Base-by-base conservation (phyloP, 2,113 vertebrate genomes). In the Syngnathus scovelli region DNA sequence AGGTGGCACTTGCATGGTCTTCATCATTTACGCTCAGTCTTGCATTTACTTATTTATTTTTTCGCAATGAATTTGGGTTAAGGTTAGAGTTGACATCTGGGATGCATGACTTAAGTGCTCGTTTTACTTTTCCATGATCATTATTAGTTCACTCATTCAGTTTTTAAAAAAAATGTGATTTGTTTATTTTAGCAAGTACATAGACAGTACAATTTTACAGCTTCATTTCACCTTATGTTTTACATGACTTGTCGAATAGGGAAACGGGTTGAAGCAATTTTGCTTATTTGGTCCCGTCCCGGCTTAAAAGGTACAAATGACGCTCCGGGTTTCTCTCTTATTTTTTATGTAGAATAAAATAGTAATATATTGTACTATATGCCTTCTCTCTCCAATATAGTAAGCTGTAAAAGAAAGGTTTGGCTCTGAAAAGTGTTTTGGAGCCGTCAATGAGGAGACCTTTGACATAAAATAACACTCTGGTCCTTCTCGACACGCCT, bases 391-490 rank as follows among this genome's bases (percentile, higher is more conserved):
- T 33, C 59, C 4, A 33, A 27, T 13, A 33, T 3, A 33, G 27
- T 62, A 15, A 23, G 67, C 36, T n/a, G 23, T 61, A 72, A 62
- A 21, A 49, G 41, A 52, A 60, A 69, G 43, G 52, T 67, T 23
- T 27, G 37, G 44, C 39, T 69, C 41, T 38, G 55, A 73, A 9
- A 71, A 68, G 66, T 51, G 37, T 60, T 76, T 44, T 64, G 60
- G 9, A 33, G 79, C 44, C 48, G 0, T 70, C 61, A 75, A 61
- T 13, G 33, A 65, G 43, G 61, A 76, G 76, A 76, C 70, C 70
- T 78, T 70, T 83, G 78, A 82, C 73, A 72, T 76, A 74, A 77
- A 87, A 71, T 75, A 81, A 66, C 71, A 76, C 55, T 55, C 64
- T 64, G 66, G 61, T 77, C 38, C 64, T 51, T 71, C 49, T 58